Base-by-base conservation (phyloP, 2,797 vertebrate genomes). In the Dermochelys coriacea region DNA sequence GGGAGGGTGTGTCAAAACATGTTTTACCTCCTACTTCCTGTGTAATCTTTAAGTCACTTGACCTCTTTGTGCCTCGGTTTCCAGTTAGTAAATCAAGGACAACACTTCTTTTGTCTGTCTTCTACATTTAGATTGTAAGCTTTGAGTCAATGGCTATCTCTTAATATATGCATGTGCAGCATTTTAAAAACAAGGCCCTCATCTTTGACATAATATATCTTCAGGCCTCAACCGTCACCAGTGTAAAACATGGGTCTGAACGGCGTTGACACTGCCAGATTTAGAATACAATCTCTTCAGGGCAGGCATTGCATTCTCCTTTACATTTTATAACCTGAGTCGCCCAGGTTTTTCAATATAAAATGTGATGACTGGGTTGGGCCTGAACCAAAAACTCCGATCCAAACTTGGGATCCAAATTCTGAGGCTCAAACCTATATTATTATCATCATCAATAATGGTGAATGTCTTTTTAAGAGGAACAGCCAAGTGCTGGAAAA, bases 121-220 rank as follows among this genome's bases (percentile, higher is more conserved):
- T 77, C 8, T 27, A 15, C 25, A 5, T 55, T 11, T 87, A 2
- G 0, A 4, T 71, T 82, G 57, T 3, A 5, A 0, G 21, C n/a
- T 75, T 82, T 27, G 1, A 3, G 1, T 15, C 29, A 79, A 1
- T 12, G 84, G 54, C 61, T 81, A 86, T 12, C 27, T 12, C 8
- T 50, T 19, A 77, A 1, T 21, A 52, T 64, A 80, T 88, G 19
- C 9, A 47, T 18, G 1, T 1, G 86, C 52, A 88, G 49, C 55
- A 41, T 6, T 6, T 3, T 54, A 86, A 79, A 3, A 3, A 47
- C 1, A 18, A 7, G 2, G 0, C 15, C 59, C 41, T 47, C 41
- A 47, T 47, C 12, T 75, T 47, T 75, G 68, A 41, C n/a, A 37
- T 71, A 71, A 71, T 41, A 41, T 41, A 23, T 21, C 68, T 41